Percentiles rank a stretch among this genome's conserved stretches.
Conservation (phyloP, 2,113 vertebrate species). For the Oriolus oriolus region DNA sequence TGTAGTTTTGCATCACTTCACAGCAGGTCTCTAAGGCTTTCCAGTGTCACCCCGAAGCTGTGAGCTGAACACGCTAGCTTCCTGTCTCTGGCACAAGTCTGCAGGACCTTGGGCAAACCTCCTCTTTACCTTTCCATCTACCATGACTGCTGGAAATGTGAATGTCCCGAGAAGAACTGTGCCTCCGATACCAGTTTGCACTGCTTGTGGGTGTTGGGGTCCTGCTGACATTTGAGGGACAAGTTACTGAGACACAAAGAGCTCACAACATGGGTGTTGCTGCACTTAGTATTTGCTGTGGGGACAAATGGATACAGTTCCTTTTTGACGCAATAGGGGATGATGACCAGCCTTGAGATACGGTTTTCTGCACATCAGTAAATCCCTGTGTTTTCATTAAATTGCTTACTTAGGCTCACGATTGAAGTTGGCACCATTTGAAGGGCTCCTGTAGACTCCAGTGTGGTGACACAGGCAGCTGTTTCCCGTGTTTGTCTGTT, state of each 20-base stretch:
- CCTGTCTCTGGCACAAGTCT: not conserved
- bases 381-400: not conserved
- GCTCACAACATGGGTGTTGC: fast-evolving
- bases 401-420: not conserved
- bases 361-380: not conserved
- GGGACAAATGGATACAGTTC: not conserved
- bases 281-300: not conserved
- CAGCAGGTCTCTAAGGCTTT: not conserved
- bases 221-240: fast-evolving
- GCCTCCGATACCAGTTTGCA: not conserved
- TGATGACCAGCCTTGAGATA: not conserved
- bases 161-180: fast-evolving
- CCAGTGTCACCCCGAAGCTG: fast-evolving
- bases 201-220: not conserved
- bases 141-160: not conserved
- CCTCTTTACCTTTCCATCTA: not conserved
- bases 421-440: not conserved
- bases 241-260: not conserved
- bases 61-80: not conserved
- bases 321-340: fast-evolving
- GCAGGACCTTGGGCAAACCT: not conserved
- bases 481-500: not conserved
- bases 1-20: not conserved
- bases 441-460: not conserved
- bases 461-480: not conserved